phyloP scores from a whole-genome alignment of 2,113 vertebrate species.

The Rhinoptilus africanus region DNA sequence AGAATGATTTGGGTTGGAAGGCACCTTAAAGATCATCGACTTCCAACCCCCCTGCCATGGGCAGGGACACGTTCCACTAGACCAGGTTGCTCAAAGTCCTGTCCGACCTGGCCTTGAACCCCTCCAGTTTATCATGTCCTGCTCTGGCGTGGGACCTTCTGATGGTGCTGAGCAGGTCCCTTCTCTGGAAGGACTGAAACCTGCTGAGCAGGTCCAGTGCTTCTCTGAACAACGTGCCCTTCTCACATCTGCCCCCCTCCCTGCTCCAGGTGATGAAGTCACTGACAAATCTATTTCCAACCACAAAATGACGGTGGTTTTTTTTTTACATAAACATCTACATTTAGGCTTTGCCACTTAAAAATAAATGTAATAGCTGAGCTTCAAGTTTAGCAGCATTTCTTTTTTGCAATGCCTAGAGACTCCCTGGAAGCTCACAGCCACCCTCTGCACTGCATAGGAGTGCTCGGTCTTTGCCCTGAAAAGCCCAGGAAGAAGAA shows the following conservation, averaged over 20 bases:
- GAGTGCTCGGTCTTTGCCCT: background rate
- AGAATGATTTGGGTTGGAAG: no score
- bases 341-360: background rate
- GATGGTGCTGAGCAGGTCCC: background rate
- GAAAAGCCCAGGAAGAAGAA: background rate
- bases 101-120: no score
- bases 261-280: background rate
- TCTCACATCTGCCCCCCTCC: background rate
- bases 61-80: no score
- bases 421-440: background rate
- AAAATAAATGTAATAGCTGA: background rate
- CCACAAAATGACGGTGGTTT: background rate
- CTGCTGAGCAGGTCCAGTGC: background rate
- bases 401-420: background rate
- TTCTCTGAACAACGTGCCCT: background rate
- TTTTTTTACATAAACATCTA: background rate
- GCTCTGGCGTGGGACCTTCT: background rate
- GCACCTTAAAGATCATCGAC: no score
- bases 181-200: background rate
- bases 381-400: rapidly evolving
- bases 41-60: no score
- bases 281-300: background rate
- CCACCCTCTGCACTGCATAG: background rate
- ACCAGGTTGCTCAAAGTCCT: no score
- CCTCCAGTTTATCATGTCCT: background rate